Base-by-base conservation (phyloP, 2,888 invertebrate genomes). In the Zaprionus bogoriensis region DNA sequence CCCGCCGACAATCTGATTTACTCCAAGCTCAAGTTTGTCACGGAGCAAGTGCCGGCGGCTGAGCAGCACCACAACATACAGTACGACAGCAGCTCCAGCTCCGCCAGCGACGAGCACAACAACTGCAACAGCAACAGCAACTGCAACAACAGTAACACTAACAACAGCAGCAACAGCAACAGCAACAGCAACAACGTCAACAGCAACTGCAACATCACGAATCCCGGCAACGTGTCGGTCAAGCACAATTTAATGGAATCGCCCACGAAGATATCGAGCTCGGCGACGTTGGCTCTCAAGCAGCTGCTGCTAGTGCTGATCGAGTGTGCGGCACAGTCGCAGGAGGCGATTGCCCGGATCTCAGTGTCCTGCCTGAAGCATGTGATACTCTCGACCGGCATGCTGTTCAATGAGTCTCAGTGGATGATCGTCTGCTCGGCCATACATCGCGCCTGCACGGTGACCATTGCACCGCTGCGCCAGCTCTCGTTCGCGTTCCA, bases 291-390 rank as follows among this genome's bases (percentile, higher is more conserved):
- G 87, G 96, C 98, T 88, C 90, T 98, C 52, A 96, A 96, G 87
- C 97, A 98, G 90, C 91, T 97, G 42, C 92, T 98, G 67, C 91
- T 96, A 30, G 95, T 98, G 62, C 92, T 98, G 85, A 96, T 96
- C 20, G 98, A 98, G 91, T 98, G 98, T 90, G 94, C 97, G 20
- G 95, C 96, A 1, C 97, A 97, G 88, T 95, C 97, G 0, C 95
- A 95, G 75, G 98, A 98, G 91, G 94, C 96, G 30, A 95, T 98
- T 50, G 97, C 98, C 0, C 92, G 98, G 74, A 93, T 98, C 12
- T 98, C 98, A 10, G 97, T 97, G 66, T 97, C 98, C 4, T 98
- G 98, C 88, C 94, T 98, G 67, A 94, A 96, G 66, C 96, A 97
- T 88, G 93, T 96, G 12, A 94, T 98, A 72, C 92, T 97, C 61